Evolutionary conservation across 2,888 invertebrate genomes (phyloP).

Genomic region (Tenthredo amoena): DNA sequence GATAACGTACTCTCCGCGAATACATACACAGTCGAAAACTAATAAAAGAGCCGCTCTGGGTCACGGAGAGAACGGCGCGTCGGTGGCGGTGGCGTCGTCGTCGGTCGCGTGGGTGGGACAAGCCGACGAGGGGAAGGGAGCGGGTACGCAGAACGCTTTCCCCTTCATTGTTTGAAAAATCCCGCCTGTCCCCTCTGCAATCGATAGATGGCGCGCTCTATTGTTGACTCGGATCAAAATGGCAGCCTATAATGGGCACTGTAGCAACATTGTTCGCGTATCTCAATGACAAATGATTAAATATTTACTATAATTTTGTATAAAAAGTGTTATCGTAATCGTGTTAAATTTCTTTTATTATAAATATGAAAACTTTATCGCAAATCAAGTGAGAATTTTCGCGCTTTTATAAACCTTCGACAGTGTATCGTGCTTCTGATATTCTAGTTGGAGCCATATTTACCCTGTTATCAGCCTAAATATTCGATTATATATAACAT

Average conservation of each 20-base stretch:
- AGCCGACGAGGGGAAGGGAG: constrained; percentile 39
- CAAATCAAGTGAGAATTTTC: constrained; percentile 64
- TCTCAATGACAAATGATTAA: constrained; percentile 63
- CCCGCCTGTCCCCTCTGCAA: constrained; percentile 64
- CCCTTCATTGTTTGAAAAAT: constrained; percentile 65
- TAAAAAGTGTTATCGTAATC: constrained; percentile 2
- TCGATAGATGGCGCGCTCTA: constrained; percentile 83
- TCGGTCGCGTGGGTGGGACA: constrained; percentile 46
- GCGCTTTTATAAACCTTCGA: constrained; percentile 56
- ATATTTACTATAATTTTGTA: constrained; percentile 58
- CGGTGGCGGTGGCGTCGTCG: background rate
- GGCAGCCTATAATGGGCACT: constrained; percentile 71
- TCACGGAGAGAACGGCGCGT: constrained; percentile 29
- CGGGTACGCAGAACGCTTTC: constrained; percentile 57
- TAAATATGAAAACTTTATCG: background rate
- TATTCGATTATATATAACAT: background rate
- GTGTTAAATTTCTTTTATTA: background rate
- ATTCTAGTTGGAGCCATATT: constrained; percentile 68
- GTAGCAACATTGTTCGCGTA: constrained; percentile 66
- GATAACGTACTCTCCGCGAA: background rate
- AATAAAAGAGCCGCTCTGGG: constrained; percentile 14
- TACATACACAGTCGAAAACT: background rate
- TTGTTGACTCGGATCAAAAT: constrained; percentile 80
- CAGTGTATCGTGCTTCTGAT: constrained; percentile 60
- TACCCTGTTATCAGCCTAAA: constrained; percentile 63